phyloP scores from a whole-genome alignment of 2,113 vertebrate genomes.

The Heterotilapia buettikoferi region DNA sequence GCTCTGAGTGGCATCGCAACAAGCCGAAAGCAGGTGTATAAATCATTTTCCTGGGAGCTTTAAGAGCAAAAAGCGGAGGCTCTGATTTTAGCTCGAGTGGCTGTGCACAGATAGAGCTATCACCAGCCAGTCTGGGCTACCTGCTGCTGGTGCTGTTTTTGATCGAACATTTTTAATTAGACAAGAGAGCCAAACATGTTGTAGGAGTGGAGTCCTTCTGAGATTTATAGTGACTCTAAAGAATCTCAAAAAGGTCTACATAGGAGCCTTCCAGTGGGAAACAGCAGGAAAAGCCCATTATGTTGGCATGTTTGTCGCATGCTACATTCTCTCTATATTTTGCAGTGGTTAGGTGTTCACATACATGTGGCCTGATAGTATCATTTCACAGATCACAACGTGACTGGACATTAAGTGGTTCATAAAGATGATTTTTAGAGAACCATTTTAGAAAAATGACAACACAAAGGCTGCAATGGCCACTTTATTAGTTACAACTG shows the following conservation, averaged over 20 bases:
- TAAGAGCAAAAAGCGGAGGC: slow-evolving; percentile 15
- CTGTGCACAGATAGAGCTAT: not conserved
- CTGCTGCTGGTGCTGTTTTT: not conserved
- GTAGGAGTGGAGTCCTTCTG: not conserved
- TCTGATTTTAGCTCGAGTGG: slow-evolving; percentile 14
- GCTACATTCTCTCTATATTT: not conserved
- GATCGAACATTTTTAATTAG: not conserved
- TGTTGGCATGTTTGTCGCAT: not conserved
- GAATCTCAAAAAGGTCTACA: not conserved
- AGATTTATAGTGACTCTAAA: not conserved
- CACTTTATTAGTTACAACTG: not conserved
- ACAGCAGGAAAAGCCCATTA: not conserved
- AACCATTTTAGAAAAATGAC: not conserved
- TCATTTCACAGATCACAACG: not conserved
- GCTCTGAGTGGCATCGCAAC: slow-evolving; percentile 51
- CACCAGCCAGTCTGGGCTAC: not conserved
- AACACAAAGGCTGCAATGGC: not conserved
- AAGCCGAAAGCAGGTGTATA: slow-evolving; percentile 31
- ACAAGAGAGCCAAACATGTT: not conserved
- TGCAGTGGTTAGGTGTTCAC: not conserved
- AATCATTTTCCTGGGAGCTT: slow-evolving; percentile 43
- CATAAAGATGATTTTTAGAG: not conserved
- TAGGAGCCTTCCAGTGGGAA: not conserved
- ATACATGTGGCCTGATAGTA: not conserved
- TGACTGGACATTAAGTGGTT: not conserved